phyloP scores from a whole-genome alignment of 2,797 vertebrate species.

The Cyclura pinguis region DNA sequence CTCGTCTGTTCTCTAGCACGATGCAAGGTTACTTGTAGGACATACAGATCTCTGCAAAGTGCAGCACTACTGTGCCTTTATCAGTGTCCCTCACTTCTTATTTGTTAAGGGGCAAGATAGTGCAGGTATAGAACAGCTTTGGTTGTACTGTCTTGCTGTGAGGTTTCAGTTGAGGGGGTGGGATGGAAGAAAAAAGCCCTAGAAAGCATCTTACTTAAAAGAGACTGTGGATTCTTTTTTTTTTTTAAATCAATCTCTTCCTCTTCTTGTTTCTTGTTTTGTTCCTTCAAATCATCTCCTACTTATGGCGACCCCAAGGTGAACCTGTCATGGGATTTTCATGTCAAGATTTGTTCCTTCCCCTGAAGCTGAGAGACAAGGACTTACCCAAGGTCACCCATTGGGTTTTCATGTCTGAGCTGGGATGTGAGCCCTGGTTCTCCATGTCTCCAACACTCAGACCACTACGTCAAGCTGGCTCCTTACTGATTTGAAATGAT shows the following conservation, averaged over 20 bases:
- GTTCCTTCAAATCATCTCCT: no score
- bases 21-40: constrained; percentile 76
- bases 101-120: constrained; percentile 21
- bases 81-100: neutral
- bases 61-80: neutral
- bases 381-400: no score
- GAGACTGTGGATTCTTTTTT: neutral
- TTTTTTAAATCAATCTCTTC: no score
- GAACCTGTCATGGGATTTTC: no score
- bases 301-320: no score
- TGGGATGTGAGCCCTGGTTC: no score
- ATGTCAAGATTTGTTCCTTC: no score
- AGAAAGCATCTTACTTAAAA: neutral
- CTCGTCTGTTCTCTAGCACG: constrained; percentile 22
- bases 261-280: no score
- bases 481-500: neutral
- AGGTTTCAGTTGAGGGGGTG: neutral
- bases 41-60: constrained; percentile 51
- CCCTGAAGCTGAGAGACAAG: no score
- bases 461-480: no score
- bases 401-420: no score
- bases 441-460: no score
- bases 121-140: neutral
- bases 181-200: neutral
- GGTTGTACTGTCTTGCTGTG: rapidly evolving